These are phyloP conservation scores for Danaus chrysippus DNA, from an alignment of 2,888 invertebrate species.

Conservation along the genomic window DNA sequence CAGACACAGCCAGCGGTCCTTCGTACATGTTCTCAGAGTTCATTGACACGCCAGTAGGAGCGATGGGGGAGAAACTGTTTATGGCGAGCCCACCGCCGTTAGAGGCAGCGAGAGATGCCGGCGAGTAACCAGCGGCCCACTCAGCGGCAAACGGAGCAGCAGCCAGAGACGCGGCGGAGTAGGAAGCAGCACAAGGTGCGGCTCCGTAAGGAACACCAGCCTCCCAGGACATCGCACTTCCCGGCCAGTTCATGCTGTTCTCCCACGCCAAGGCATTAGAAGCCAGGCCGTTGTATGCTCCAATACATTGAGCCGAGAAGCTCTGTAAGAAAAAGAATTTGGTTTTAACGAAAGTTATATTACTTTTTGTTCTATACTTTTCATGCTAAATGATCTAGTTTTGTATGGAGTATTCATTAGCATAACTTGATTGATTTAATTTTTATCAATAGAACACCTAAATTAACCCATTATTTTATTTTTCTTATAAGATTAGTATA, in stretches of 20 bases:
- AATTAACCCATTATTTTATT: no score
- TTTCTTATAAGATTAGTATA: neutral
- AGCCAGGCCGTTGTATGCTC: constrained; percentile 19
- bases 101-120: constrained; percentile 44
- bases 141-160: constrained; percentile 26
- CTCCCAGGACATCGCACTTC: constrained; percentile 12
- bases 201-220: constrained; percentile 18
- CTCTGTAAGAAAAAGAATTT: constrained; percentile 22
- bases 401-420: no score
- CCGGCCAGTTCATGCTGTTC: constrained; percentile 7
- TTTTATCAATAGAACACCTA: no score
- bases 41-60: constrained; percentile 48
- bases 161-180: constrained; percentile 11
- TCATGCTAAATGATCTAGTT: no score
- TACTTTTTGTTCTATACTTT: no score
- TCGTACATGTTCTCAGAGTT: constrained; percentile 50
- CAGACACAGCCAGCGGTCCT: constrained; percentile 45
- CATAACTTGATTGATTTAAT: no score
- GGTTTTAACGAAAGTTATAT: neutral
- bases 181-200: constrained; percentile 13
- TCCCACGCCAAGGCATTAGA: constrained; percentile 15
- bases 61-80: constrained; percentile 43
- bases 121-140: constrained; percentile 39
- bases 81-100: constrained; percentile 47
- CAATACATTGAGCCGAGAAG: constrained; percentile 28